phyloP scores from a whole-genome alignment of 1,140 invertebrate species.

The Achroia grisella region DNA sequence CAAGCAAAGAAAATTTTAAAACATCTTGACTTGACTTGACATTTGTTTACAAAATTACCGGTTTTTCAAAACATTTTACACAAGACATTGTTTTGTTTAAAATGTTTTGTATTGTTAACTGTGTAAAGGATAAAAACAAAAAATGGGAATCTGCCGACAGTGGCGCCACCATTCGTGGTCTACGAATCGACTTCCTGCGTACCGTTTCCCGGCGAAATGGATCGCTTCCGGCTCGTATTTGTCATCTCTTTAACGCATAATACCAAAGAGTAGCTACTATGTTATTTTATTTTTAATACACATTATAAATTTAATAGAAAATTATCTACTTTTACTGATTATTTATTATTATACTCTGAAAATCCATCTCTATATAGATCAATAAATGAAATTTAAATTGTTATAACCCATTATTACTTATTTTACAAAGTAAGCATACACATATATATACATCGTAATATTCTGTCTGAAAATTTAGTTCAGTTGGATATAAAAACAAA shows the following conservation, averaged over 20 bases:
- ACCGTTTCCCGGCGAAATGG: constrained; percentile 69
- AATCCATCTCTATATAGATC: too few species aligned
- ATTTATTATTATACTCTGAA: constrained; percentile 5
- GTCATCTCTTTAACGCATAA: constrained; percentile 55
- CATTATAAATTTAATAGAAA: not conserved
- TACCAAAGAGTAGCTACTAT: constrained; percentile 11
- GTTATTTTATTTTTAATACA: constrained; percentile 7
- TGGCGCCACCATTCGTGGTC: constrained; percentile 69
- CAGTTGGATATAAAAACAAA: too few species aligned
- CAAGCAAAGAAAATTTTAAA: too few species aligned
- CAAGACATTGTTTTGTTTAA: not conserved
- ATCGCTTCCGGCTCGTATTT: constrained; percentile 69
- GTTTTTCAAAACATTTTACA: too few species aligned
- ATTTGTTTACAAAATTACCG: too few species aligned
- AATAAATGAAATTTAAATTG: too few species aligned
- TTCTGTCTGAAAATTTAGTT: too few species aligned
- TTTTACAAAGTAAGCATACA: too few species aligned
- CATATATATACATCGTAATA: too few species aligned
- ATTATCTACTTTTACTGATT: too few species aligned
- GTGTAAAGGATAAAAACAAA: constrained; percentile 9
- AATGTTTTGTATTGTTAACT: not conserved
- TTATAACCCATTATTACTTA: too few species aligned
- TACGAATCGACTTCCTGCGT: constrained; percentile 66
- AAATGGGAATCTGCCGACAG: constrained; percentile 30
- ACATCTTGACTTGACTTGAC: too few species aligned